Evolutionary conservation across 37 sponge, comb jelly and placozoan genomes (phyloP).

Genomic region (Amphimedon queenslandica): DNA sequence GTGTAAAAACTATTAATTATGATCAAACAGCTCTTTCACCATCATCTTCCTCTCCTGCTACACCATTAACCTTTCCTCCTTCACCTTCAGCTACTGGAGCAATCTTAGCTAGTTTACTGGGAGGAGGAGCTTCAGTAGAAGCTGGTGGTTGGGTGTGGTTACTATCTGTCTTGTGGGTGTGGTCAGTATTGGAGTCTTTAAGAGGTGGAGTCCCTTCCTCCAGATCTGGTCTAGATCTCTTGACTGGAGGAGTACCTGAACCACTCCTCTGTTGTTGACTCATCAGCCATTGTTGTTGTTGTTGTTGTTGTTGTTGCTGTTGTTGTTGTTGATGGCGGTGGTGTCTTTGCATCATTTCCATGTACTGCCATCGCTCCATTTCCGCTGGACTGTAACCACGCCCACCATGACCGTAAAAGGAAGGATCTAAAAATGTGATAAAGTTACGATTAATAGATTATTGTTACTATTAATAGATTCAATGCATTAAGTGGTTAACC

Average conservation of each 20-base stretch:
- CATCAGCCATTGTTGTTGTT: neutral
- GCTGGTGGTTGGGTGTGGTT: too few relatives aligned
- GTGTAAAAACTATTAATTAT: neutral
- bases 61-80: too few relatives aligned
- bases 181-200: neutral
- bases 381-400: neutral
- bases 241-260: neutral
- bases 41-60: neutral
- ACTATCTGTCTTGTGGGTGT: neutral
- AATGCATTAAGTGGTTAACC: neutral
- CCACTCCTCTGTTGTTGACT: neutral
- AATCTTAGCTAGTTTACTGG: too few relatives aligned
- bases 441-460: neutral
- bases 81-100: too few relatives aligned
- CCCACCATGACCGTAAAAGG: too few relatives aligned
- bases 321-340: conserved; percentile 10
- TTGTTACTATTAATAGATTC: too few relatives aligned
- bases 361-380: neutral
- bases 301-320: neutral
- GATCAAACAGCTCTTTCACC: neutral
- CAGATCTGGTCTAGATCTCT: too few relatives aligned
- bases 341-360: conserved; percentile 8
- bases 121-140: too few relatives aligned
- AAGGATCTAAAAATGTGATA: neutral
- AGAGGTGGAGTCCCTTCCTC: neutral